These are phyloP conservation scores for Metaphire vulgaris DNA, from an alignment of 1,140 invertebrate genomes.

Conservation along the genomic window DNA sequence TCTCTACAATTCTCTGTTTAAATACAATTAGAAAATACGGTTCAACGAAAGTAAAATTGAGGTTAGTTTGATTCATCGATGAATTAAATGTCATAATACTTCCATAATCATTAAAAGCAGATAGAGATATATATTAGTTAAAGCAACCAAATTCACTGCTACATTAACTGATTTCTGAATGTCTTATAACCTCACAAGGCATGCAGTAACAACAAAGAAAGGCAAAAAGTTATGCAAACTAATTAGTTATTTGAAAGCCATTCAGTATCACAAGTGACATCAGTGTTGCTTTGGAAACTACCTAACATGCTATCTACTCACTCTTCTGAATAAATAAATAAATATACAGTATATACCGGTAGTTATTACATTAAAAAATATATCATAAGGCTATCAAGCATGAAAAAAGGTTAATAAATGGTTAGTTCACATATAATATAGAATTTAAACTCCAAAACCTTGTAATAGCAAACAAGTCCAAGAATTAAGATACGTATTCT, in stretches of 20 bases:
- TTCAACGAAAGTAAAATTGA: too few species aligned
- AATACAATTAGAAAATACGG: too few species aligned
- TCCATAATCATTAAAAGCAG: too few species aligned
- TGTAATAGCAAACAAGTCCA: neutral
- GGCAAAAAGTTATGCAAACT: neutral
- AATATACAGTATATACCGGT: neutral
- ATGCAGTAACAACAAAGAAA: neutral
- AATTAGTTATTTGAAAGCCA: neutral
- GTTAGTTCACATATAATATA: neutral
- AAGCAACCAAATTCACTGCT: too few species aligned
- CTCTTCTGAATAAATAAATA: neutral
- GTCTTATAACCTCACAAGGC: too few species aligned
- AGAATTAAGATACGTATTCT: neutral
- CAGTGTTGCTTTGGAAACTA: neutral
- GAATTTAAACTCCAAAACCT: neutral
- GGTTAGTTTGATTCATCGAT: too few species aligned
- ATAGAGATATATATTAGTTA: too few species aligned
- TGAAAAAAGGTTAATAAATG: neutral
- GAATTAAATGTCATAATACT: too few species aligned
- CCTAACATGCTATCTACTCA: neutral
- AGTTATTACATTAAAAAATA: neutral
- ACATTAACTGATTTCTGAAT: too few species aligned
- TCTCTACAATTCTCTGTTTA: too few species aligned
- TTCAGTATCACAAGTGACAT: neutral
- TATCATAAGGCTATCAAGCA: neutral